These are phyloP conservation scores for Callorhinus ursinus DNA, from an alignment of 2,113 vertebrate genomes.

Conservation along the genomic window DNA sequence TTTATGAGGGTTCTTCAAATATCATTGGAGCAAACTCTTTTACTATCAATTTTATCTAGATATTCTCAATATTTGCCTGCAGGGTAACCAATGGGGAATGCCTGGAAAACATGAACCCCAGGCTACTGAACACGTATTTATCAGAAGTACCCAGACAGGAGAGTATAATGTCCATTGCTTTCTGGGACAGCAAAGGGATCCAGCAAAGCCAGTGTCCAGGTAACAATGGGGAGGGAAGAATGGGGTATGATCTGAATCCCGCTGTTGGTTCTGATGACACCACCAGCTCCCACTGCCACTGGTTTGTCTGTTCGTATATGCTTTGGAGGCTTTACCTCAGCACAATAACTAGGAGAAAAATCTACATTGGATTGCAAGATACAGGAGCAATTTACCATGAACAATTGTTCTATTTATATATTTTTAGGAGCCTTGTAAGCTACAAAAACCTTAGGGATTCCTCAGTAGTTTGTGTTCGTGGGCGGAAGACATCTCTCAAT, in stretches of 20 bases:
- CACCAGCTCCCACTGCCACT: not conserved
- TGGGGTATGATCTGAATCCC: not conserved
- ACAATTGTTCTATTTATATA: not conserved
- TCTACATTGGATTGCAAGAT: not conserved
- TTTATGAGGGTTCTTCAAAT: not conserved
- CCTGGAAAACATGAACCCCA: not conserved
- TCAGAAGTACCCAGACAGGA: not conserved
- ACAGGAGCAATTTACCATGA: not conserved
- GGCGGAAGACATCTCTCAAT: not conserved
- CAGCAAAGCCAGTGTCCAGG: not conserved
- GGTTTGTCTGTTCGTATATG: not conserved
- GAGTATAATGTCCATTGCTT: no score
- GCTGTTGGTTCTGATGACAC: not conserved
- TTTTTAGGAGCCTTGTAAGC: not conserved
- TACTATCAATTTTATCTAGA: not conserved
- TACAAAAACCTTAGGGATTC: not conserved
- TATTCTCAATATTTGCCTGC: not conserved
- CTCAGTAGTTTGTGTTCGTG: not conserved
- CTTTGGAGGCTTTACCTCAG: not conserved
- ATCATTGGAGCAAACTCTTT: not conserved
- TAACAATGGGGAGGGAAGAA: not conserved
- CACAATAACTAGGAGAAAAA: not conserved
- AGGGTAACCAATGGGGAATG: not conserved
- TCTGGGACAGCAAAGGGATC: not conserved
- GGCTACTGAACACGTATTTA: not conserved